phyloP scores from a whole-genome alignment of 1,140 invertebrate genomes.

The Heliconius melpomene region DNA sequence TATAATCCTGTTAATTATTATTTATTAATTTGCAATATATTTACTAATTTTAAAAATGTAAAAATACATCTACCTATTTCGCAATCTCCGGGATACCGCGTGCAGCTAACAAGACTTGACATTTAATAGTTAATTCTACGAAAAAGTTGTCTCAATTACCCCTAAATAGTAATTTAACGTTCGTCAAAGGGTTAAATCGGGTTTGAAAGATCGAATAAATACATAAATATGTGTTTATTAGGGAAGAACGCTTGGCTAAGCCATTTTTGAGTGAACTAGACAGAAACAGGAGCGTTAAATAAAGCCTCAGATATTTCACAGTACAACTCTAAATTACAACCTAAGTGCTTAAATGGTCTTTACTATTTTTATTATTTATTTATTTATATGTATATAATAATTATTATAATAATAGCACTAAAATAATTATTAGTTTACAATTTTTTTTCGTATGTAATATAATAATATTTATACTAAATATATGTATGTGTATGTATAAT shows the following conservation, averaged over 20 bases:
- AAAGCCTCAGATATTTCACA: constrained; percentile 43
- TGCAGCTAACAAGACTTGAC: neutral
- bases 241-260: constrained; percentile 37
- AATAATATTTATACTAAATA: constrained; percentile 19
- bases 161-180: neutral
- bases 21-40: too few species aligned
- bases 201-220: neutral
- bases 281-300: constrained; percentile 12
- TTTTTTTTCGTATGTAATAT: constrained; percentile 49
- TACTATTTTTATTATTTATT: constrained; percentile 13
- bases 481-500: constrained; percentile 29
- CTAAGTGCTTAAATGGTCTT: constrained; percentile 30
- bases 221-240: neutral
- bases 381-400: constrained; percentile 26
- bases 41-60: too few species aligned
- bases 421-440: constrained; percentile 53
- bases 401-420: constrained; percentile 36
- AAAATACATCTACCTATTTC: too few species aligned
- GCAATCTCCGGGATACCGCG: too few species aligned
- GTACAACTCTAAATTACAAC: constrained; percentile 41
- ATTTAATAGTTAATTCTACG: neutral
- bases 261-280: constrained; percentile 37
- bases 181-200: neutral
- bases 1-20: too few species aligned
- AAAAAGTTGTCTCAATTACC: neutral